Conservation (phyloP, 2,888 invertebrate species). For the Synergus gifuensis region DNA sequence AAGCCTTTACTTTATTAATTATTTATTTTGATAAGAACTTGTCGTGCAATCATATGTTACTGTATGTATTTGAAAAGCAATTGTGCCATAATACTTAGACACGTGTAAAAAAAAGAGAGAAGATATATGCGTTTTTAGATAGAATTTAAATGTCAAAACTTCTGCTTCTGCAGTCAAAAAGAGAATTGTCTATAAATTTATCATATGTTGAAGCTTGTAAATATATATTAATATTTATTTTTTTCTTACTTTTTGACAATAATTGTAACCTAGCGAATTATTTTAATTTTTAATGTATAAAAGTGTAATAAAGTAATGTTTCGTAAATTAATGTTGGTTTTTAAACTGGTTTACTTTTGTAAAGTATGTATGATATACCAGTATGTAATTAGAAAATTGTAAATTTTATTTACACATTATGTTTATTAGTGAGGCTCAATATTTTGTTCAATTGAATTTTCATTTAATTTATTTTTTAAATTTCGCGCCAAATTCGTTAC, state of each 20-base stretch:
- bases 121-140: conserved; percentile 2
- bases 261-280: background rate
- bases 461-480: no score
- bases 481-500: no score
- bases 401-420: no score
- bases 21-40: background rate
- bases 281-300: background rate
- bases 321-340: background rate
- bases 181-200: background rate
- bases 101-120: background rate
- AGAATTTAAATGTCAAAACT: conserved; percentile 1
- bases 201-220: background rate
- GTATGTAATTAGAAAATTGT: no score
- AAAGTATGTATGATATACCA: no score
- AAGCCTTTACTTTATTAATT: background rate
- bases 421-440: no score
- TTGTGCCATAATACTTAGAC: background rate
- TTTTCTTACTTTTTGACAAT: background rate
- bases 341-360: background rate
- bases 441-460: no score
- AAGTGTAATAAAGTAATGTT: conserved; percentile 7
- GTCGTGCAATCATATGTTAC: background rate
- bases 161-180: background rate
- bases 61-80: background rate
- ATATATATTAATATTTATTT: conserved; percentile 7